Evolutionary conservation across 2,797 vertebrate genomes (phyloP).

Genomic region (Pangasius larnaudii): DNA sequence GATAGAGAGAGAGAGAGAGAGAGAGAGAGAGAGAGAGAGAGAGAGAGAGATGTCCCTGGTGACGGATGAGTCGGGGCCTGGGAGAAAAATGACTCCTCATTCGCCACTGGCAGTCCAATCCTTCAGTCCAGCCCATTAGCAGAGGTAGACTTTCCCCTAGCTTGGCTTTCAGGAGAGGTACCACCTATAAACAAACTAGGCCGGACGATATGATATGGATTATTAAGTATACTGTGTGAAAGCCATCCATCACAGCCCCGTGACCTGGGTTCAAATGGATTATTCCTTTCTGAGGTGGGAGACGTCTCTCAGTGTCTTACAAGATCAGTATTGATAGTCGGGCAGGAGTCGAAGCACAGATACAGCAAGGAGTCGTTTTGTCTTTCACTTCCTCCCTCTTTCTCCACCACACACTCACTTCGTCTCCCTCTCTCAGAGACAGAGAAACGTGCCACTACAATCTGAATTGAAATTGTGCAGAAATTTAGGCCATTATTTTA

Average conservation of each 20-base stretch:
- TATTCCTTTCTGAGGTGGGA: conserved; percentile 71
- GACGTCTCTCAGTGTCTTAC: conserved; percentile 67
- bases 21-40: conserved; percentile 52
- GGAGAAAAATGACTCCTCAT: conserved; percentile 94
- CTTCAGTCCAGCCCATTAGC: conserved; percentile 86
- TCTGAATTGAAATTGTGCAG: background rate
- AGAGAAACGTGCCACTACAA: background rate
- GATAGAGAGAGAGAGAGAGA: conserved; percentile 65
- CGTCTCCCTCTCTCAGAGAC: background rate
- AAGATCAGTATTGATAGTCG: conserved; percentile 69
- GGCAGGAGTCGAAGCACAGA: conserved; percentile 55
- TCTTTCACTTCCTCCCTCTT: conserved; percentile 15
- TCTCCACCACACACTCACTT: too few species aligned
- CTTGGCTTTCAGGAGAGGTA: conserved; percentile 79
- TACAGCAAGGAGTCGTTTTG: conserved; percentile 66
- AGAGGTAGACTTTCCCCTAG: conserved; percentile 77
- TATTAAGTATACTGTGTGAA: conserved; percentile 73
- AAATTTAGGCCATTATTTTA: background rate
- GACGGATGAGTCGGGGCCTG: conserved; percentile 89
- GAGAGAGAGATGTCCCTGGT: conserved; percentile 70
- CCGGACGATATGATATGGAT: conserved; percentile 76
- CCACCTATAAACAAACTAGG: conserved; percentile 87
- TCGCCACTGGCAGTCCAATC: conserved; percentile 88
- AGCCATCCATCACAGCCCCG: conserved; percentile 74
- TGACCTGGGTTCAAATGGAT: conserved; percentile 71